Conservation (phyloP, 2,113 vertebrate species). For the Cardinalis cardinalis region DNA sequence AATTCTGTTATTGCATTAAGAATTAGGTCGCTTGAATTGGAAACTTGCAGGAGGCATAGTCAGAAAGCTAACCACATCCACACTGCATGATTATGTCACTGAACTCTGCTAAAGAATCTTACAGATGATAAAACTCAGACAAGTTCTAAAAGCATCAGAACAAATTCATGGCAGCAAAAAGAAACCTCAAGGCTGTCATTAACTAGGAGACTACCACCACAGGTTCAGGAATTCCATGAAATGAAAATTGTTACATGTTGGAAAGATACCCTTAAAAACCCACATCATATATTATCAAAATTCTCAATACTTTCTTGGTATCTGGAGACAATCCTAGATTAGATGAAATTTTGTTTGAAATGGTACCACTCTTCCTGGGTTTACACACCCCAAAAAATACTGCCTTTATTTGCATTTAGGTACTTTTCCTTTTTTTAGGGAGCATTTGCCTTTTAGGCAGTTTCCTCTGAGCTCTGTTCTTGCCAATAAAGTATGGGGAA, state of each 20-base stretch:
- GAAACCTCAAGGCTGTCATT: neutral
- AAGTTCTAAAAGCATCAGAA: neutral
- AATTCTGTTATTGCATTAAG: neutral
- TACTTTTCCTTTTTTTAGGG: neutral
- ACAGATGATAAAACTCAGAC: neutral
- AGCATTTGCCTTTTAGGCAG: neutral
- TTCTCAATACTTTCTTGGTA: neutral
- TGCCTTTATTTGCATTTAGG: neutral
- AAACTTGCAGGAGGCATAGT: neutral
- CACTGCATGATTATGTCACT: neutral
- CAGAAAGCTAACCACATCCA: neutral
- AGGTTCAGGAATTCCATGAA: neutral
- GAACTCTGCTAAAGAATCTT: neutral
- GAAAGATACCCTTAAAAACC: neutral
- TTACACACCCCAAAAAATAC: neutral
- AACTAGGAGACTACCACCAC: neutral
- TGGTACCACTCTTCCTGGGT: neutral
- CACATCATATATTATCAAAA: neutral
- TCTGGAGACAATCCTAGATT: neutral
- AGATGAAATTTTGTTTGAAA: neutral
- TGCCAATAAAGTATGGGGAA: neutral
- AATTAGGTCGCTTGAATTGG: neutral
- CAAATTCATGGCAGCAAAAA: neutral
- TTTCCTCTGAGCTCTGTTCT: neutral
- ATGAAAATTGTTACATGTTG: neutral